Base-by-base conservation (phyloP, 35 echinoderm and acorn worm species). In the Eucidaris tribuloides region DNA sequence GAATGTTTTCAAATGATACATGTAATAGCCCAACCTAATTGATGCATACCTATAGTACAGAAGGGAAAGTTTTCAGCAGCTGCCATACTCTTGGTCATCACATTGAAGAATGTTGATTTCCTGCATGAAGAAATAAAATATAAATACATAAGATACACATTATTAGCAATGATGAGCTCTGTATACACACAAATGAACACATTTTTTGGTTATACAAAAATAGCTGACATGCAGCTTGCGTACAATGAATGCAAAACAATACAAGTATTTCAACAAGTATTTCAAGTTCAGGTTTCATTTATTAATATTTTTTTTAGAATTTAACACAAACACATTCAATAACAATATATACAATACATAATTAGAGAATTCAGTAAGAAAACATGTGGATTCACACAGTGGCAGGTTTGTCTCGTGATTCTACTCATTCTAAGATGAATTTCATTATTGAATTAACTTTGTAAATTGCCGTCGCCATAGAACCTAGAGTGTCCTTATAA, bases 31-130 rank as follows among this genome's bases (percentile, higher is more conserved):
- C 11, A 66, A 66, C 9, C 31, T 2, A 3, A 31, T 43, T n/a
- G n/a, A n/a, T n/a, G n/a, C 79, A 72, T 82, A 97, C 94, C 94
- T 0, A 97, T 97, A 56, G 94, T 97, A 82, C 94, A 97, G 65
- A 97, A 97, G 48, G 94, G 94, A 79, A 97, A 97, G 33, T 97
- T 97, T 74, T 97, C 94, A 41, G 94, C 94, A 50, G 89, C 42
- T 49, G 89, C 94, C 64, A 85, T 80, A 82, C 94, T 97, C 64
- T 97, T 97, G 14, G 94, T 97, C 41, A 97, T 76, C 17, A 97
- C 94, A 83, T 97, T 97, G 68, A 97, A 97, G 76, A 97, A 97
- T 31, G 94, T 97, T 41, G 94, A 97, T 82, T 97, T 97, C 33
- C 94, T 97, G 89, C 13, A 81, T 41, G 37, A 84, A 39, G 48